Percentiles rank a stretch among this genome's conserved stretches.
Evolutionary conservation across 2,888 invertebrate species (phyloP).

Genomic region (Cataglyphis altisquamis): DNA sequence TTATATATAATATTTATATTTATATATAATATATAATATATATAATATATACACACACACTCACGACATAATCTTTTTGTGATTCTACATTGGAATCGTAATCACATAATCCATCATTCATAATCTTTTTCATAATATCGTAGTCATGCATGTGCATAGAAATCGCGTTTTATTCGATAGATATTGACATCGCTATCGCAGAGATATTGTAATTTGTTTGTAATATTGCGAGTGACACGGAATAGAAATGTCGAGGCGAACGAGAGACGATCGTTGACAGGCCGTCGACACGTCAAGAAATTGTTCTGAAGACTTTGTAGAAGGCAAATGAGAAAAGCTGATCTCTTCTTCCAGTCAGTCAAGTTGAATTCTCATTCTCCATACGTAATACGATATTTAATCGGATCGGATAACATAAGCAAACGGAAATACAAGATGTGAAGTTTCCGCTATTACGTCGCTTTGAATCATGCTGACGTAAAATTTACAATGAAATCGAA

Average conservation of each 20-base stretch:
- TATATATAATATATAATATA: background rate
- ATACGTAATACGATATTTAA: conserved; percentile 9
- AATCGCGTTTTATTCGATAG: background rate
- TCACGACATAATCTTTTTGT: background rate
- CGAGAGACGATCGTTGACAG: conserved; percentile 24
- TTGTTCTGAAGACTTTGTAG: conserved; percentile 12
- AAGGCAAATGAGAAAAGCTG: conserved; percentile 36
- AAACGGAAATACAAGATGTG: conserved; percentile 14
- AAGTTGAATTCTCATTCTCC: conserved; percentile 23
- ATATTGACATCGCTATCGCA: conserved; percentile 1
- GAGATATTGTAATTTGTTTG: conserved; percentile 28
- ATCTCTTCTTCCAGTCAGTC: conserved; percentile 15
- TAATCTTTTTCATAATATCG: background rate
- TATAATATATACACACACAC: background rate
- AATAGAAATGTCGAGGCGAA: conserved; percentile 44
- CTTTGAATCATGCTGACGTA: background rate
- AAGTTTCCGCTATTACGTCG: background rate
- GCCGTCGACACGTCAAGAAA: conserved; percentile 35
- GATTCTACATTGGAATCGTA: background rate
- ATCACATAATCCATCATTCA: background rate
- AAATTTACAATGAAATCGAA: conserved; percentile 24
- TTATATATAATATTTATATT: background rate
- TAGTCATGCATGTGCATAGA: conserved; percentile 15
- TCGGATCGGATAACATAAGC: conserved; percentile 14
- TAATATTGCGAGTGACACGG: conserved; percentile 36